phyloP scores from a whole-genome alignment of 2,113 vertebrate genomes.

The Melanerpes aurifrons region DNA sequence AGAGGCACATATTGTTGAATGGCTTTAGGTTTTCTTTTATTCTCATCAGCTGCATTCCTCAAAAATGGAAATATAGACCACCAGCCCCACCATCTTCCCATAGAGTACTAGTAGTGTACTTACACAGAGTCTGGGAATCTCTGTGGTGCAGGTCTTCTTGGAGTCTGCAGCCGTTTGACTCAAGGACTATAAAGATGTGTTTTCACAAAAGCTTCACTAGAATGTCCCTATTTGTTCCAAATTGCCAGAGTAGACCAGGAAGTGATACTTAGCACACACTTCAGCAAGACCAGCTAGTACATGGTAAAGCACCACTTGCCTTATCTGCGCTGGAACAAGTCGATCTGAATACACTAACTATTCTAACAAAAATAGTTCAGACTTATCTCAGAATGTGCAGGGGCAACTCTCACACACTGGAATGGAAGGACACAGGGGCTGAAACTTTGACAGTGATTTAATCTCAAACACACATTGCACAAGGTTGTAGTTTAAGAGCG shows the following conservation, averaged over 20 bases:
- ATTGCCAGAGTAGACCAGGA: neutral
- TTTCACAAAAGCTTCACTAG: neutral
- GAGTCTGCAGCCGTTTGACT: neutral
- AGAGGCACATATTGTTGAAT: neutral
- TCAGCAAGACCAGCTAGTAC: constrained; percentile 28
- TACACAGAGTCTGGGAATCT: neutral
- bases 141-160: neutral
- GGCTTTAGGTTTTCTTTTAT: neutral
- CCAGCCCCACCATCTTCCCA: neutral
- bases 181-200: neutral
- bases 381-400: constrained; percentile 53
- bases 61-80: neutral
- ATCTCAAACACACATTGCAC: constrained; percentile 33
- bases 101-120: neutral
- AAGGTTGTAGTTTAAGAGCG: constrained; percentile 46
- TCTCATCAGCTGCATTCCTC: neutral
- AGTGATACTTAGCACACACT: constrained; percentile 35
- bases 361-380: constrained; percentile 61
- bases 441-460: constrained; percentile 54
- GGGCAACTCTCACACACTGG: constrained; percentile 20
- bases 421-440: constrained; percentile 41
- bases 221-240: neutral
- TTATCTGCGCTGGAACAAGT: constrained; percentile 53
- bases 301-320: constrained; percentile 55
- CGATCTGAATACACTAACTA: constrained; percentile 30